phyloP scores from a whole-genome alignment of 64 coral and sea anemone genomes.

The Stichodactyla mertensii region DNA sequence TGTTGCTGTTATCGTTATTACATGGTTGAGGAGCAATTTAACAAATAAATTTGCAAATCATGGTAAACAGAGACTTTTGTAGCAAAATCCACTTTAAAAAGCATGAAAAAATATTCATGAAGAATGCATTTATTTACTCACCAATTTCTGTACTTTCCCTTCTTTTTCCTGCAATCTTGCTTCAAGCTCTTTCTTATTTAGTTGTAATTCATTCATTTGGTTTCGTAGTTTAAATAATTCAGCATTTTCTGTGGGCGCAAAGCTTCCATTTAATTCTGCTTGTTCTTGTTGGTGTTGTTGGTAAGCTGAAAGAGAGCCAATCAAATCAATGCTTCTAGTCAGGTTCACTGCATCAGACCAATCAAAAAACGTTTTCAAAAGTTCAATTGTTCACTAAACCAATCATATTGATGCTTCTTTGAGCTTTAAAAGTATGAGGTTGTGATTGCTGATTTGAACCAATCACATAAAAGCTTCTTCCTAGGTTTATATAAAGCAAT shows the following conservation, averaged over 20 bases:
- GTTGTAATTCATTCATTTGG: constrained; percentile 55
- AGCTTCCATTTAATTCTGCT: neutral
- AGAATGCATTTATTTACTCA: constrained; percentile 19
- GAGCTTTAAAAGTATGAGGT: too few species aligned
- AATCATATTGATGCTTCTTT: too few species aligned
- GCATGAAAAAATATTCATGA: neutral
- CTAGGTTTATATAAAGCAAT: neutral
- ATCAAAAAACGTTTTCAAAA: too few species aligned
- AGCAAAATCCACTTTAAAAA: too few species aligned
- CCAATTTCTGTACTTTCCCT: constrained; percentile 54
- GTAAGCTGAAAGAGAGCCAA: neutral
- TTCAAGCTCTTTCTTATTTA: constrained; percentile 36
- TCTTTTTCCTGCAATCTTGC: constrained; percentile 52
- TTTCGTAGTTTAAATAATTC: constrained; percentile 44
- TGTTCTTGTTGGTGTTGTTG: neutral
- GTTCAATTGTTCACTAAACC: too few species aligned
- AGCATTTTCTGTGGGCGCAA: neutral
- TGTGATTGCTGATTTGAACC: neutral
- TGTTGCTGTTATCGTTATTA: too few species aligned
- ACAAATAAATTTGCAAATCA: too few species aligned
- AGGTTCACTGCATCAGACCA: too few species aligned
- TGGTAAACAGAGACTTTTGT: neutral
- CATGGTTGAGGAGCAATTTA: too few species aligned
- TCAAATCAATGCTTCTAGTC: neutral
- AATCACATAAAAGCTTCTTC: neutral